Percentiles rank a stretch among this genome's conserved stretches.
These are phyloP conservation scores for Agrilus biguttatus DNA, from an alignment of 2,888 invertebrate genomes.

Conservation along the genomic window DNA sequence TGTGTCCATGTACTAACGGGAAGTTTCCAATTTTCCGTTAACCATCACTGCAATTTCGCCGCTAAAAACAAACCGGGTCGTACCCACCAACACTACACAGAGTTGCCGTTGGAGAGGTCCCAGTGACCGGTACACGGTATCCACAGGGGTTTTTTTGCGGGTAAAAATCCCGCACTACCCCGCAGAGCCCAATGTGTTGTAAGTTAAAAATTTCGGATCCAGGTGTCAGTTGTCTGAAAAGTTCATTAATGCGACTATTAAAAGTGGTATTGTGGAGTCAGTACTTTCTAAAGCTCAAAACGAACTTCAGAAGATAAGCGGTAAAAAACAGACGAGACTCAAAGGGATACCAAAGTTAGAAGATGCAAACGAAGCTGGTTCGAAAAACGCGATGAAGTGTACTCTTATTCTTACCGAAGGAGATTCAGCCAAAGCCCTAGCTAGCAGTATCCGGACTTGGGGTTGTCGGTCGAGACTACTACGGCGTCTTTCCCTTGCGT, in stretches of 20 bases:
- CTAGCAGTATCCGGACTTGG: slow-evolving; percentile 94
- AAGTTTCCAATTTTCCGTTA: slow-evolving; percentile 69
- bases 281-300: slow-evolving; percentile 83
- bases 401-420: slow-evolving; percentile 98
- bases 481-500: slow-evolving; percentile 92
- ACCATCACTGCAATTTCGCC: slow-evolving; percentile 78
- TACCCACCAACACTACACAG: no score
- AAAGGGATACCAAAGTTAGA: slow-evolving; percentile 91
- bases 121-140: no score
- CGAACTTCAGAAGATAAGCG: slow-evolving; percentile 72
- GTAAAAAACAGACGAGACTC: slow-evolving; percentile 76
- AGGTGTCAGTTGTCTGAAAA: slow-evolving; percentile 81
- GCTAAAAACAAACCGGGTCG: slow-evolving; percentile 43
- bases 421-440: slow-evolving; percentile 97
- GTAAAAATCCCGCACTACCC: no score
- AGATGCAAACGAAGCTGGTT: slow-evolving; percentile 96
- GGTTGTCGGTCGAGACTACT: slow-evolving; percentile 84
- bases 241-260: slow-evolving; percentile 61
- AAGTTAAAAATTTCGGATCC: slow-evolving; percentile 88
- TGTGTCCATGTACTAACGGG: slow-evolving; percentile 94
- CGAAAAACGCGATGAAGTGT: slow-evolving; percentile 72
- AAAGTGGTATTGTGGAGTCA: slow-evolving; percentile 88
- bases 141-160: no score
- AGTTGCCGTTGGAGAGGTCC: no score
- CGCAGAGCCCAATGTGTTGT: no score